phyloP scores from a whole-genome alignment of 64 coral and sea anemone species.

The Stichodactyla helianthus region DNA sequence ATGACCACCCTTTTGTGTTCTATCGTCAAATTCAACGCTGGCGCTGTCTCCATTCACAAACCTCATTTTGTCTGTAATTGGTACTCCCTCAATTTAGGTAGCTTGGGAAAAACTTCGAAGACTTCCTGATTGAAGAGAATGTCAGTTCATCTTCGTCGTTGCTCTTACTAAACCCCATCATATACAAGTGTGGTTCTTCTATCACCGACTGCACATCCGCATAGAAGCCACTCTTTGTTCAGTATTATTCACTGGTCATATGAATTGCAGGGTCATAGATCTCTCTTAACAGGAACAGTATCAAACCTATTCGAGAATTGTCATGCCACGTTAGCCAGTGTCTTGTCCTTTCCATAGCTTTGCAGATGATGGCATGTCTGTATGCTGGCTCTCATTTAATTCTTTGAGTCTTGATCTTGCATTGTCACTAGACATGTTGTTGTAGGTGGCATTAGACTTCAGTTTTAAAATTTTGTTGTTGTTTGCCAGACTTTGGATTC shows the following conservation, averaged over 20 bases:
- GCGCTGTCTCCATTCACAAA: constrained; percentile 38
- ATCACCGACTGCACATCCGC: constrained; percentile 25
- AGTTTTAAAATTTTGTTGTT: constrained; percentile 12
- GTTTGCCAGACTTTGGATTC: background rate
- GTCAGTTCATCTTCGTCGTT: constrained; percentile 22
- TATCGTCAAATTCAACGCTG: constrained; percentile 23
- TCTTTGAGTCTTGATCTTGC: background rate
- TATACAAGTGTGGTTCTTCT: no score
- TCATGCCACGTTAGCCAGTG: constrained; percentile 27
- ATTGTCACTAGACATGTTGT: constrained; percentile 2
- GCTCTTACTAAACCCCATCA: constrained; percentile 26
- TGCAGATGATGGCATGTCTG: background rate
- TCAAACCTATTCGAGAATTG: constrained; percentile 8
- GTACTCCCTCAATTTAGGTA: background rate
- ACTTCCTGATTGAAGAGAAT: background rate
- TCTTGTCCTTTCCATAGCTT: background rate
- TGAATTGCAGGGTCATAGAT: constrained; percentile 17
- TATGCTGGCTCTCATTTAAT: background rate
- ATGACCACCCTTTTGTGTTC: constrained; percentile 29
- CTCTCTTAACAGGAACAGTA: constrained; percentile 6
- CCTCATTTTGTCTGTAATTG: constrained; percentile 20
- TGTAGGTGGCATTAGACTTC: background rate
- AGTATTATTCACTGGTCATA: background rate
- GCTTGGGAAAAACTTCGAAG: background rate
- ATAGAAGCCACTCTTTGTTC: constrained; percentile 3